phyloP scores from a whole-genome alignment of 2,888 invertebrate genomes.

The Leucozona laternaria region DNA sequence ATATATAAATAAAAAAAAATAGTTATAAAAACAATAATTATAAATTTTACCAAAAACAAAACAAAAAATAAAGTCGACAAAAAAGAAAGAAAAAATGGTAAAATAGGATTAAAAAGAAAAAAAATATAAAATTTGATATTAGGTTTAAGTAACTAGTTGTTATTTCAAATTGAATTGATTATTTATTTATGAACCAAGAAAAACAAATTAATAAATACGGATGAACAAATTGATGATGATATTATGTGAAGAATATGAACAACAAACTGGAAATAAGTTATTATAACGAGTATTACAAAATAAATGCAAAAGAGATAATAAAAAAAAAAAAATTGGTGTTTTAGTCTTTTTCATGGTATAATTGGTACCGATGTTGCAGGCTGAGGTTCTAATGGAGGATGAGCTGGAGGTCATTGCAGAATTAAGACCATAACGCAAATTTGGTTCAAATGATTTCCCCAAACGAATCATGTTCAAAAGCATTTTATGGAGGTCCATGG shows the following conservation, averaged over 20 bases:
- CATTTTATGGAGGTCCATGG: too few relatives aligned
- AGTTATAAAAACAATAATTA: constrained; percentile 53
- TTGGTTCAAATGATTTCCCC: too few relatives aligned
- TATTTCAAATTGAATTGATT: constrained; percentile 76
- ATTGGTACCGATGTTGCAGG: neutral
- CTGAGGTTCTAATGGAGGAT: too few relatives aligned
- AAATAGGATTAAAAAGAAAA: constrained; percentile 43
- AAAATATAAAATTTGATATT: constrained; percentile 66
- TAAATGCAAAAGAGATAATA: constrained; percentile 60
- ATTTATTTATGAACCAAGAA: constrained; percentile 74
- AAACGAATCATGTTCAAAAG: too few relatives aligned
- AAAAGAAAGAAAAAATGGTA: constrained; percentile 40
- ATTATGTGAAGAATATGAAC: constrained; percentile 72
- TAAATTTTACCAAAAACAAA: constrained; percentile 54
- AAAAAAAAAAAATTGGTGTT: constrained; percentile 26
- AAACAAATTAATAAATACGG: constrained; percentile 69
- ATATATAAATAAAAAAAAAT: constrained; percentile 63
- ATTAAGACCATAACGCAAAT: too few relatives aligned
- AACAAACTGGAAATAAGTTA: constrained; percentile 74
- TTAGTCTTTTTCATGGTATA: constrained; percentile 10
- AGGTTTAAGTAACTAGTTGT: constrained; percentile 75
- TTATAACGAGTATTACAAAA: constrained; percentile 75
- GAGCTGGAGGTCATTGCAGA: too few relatives aligned
- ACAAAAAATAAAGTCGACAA: constrained; percentile 37
- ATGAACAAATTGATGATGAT: constrained; percentile 73